Evolutionary conservation across 37 sponge, comb jelly and placozoan species (phyloP).

Genomic region (Lycopodina hypogea): DNA sequence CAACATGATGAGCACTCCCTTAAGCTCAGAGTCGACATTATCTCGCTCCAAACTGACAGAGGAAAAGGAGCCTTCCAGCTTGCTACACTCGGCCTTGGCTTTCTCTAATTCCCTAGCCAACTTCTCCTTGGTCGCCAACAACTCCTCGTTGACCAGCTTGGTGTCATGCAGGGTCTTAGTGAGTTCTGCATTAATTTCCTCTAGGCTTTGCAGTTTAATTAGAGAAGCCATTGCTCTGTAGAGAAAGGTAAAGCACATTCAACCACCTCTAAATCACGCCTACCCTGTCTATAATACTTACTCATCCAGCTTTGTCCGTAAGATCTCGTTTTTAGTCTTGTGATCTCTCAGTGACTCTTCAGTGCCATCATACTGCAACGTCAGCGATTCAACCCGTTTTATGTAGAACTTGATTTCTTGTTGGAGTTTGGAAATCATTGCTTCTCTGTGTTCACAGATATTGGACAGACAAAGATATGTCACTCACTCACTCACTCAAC

Average conservation of each 20-base stretch:
- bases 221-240: slow-evolving; percentile 19
- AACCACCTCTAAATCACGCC: too few species aligned
- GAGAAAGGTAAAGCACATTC: not conserved
- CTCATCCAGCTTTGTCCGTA: slow-evolving; percentile 19
- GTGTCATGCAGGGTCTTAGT: not conserved
- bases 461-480: too few species aligned
- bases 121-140: not conserved
- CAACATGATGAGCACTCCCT: slow-evolving; percentile 1
- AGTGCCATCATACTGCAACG: slow-evolving; percentile 22
- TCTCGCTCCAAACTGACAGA: not conserved
- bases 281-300: slow-evolving; percentile 11
- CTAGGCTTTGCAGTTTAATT: slow-evolving; percentile 10
- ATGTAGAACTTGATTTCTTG: slow-evolving; percentile 30
- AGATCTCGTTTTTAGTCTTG: slow-evolving; percentile 16
- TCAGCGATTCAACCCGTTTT: slow-evolving; percentile 12
- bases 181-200: slow-evolving; percentile 35
- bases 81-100: not conserved
- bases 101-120: not conserved
- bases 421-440: slow-evolving; percentile 6
- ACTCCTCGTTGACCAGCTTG: not conserved
- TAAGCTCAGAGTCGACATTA: not conserved
- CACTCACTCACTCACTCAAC: too few species aligned
- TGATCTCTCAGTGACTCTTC: slow-evolving; percentile 38
- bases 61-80: not conserved
- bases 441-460: slow-evolving; percentile 16